phyloP scores from a whole-genome alignment of 2,888 invertebrate species.

The Hipparchia semele region DNA sequence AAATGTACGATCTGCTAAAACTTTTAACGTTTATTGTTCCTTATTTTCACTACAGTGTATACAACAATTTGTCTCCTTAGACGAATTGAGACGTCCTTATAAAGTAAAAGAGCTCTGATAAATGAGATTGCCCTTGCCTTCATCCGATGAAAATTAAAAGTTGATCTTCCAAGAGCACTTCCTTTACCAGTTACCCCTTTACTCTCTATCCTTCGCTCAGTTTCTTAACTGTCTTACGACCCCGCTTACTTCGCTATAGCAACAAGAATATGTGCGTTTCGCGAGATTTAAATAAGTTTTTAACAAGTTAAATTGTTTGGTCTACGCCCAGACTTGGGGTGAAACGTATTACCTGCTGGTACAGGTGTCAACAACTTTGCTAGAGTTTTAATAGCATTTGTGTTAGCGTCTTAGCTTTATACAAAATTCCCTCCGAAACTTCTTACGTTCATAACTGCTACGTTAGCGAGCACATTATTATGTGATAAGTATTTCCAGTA shows the following conservation, averaged over 20 bases:
- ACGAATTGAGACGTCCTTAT: not conserved
- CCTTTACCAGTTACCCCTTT: constrained; percentile 4
- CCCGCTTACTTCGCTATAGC: constrained; percentile 20
- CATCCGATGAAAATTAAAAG: constrained; percentile 3
- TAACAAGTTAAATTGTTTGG: constrained; percentile 44
- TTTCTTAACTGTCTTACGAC: not conserved
- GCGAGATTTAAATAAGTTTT: constrained; percentile 42
- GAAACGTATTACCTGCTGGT: constrained; percentile 36
- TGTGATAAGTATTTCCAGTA: not conserved
- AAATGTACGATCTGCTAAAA: no score
- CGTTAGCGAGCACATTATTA: not conserved
- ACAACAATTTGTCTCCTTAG: no score
- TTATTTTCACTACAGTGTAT: no score
- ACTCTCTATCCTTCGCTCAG: not conserved
- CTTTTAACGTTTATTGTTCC: no score
- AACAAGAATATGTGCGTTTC: constrained; percentile 37
- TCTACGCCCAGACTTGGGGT: constrained; percentile 27
- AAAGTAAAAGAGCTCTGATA: not conserved
- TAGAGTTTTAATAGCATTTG: constrained; percentile 39
- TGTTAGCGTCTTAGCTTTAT: constrained; percentile 22
- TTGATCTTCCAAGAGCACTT: not conserved
- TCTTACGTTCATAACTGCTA: constrained; percentile 8
- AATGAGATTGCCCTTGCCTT: not conserved
- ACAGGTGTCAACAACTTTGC: constrained; percentile 41
- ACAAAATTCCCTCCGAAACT: constrained; percentile 9